Evolutionary conservation across 2,113 vertebrate genomes (phyloP).

Genomic region (Gnathonemus echidnorhynchus): DNA sequence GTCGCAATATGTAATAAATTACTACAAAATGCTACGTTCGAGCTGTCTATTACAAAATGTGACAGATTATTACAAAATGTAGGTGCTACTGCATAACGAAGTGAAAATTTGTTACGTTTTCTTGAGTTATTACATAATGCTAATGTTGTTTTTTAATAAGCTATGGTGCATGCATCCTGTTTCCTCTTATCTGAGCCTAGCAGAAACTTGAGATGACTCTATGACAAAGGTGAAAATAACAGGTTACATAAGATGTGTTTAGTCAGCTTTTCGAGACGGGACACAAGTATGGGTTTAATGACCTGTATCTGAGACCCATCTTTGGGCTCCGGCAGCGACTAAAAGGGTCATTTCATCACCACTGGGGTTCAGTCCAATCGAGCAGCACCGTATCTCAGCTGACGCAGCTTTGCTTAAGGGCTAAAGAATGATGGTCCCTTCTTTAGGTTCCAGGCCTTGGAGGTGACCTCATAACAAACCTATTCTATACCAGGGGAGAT

Average conservation of each 20-base stretch:
- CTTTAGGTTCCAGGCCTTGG: not conserved
- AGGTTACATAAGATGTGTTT: conserved; percentile 30
- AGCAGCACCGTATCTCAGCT: conserved; percentile 43
- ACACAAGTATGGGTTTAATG: conserved; percentile 54
- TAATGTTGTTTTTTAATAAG: not conserved
- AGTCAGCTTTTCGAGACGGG: conserved; percentile 47
- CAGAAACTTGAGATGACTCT: not conserved
- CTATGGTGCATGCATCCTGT: not conserved
- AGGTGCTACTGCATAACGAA: not conserved
- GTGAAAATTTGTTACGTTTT: not conserved
- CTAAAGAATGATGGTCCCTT: not conserved
- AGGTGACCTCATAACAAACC: not conserved
- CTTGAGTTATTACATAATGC: not conserved
- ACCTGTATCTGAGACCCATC: conserved; percentile 60
- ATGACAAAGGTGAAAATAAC: not conserved
- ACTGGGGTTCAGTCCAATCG: conserved; percentile 53
- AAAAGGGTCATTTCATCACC: conserved; percentile 56
- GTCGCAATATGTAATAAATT: not conserved
- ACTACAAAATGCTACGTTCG: too few species aligned
- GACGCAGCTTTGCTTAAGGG: not conserved
- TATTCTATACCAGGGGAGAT: not conserved
- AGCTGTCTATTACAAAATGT: not conserved
- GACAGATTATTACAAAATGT: not conserved
- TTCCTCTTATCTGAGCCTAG: not conserved
- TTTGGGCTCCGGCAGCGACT: conserved; percentile 51